Evolutionary conservation across 1,140 invertebrate genomes (phyloP).

Genomic region (Nilaparvata lugens): DNA sequence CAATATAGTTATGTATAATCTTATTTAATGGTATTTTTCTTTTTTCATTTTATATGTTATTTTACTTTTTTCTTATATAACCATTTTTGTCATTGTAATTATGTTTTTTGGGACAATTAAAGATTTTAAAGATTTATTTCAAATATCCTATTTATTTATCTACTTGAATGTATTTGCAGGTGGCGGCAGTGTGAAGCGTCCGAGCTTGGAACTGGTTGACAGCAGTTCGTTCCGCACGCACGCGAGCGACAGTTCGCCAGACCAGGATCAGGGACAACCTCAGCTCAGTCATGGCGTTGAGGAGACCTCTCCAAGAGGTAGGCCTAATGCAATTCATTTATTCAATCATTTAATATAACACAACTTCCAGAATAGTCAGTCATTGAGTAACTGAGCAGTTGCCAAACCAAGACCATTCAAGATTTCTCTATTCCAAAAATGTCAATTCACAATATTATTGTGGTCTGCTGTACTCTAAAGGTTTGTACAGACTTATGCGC

Average conservation of each 20-base stretch:
- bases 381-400: not conserved
- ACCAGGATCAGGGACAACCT: conserved; percentile 9
- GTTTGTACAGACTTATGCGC: too few species aligned
- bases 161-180: conserved; percentile 21
- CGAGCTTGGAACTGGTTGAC: conserved; percentile 66
- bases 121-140: too few species aligned
- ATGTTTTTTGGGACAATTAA: too few species aligned
- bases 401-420: not conserved
- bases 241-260: conserved; percentile 25
- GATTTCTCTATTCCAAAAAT: too few species aligned
- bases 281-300: not conserved
- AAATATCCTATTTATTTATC: too few species aligned
- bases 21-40: too few species aligned
- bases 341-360: not conserved
- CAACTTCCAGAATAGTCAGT: not conserved
- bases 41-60: too few species aligned
- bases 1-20: too few species aligned
- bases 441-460: too few species aligned
- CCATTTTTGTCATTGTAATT: too few species aligned
- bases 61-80: too few species aligned
- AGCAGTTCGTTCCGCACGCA: conserved; percentile 68
- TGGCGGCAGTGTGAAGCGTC: conserved; percentile 49
- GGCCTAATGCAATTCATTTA: not conserved
- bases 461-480: too few species aligned
- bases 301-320: conserved; percentile 4